Base-by-base conservation (phyloP, 2,113 vertebrate species). In the Baryphthengus martii region DNA sequence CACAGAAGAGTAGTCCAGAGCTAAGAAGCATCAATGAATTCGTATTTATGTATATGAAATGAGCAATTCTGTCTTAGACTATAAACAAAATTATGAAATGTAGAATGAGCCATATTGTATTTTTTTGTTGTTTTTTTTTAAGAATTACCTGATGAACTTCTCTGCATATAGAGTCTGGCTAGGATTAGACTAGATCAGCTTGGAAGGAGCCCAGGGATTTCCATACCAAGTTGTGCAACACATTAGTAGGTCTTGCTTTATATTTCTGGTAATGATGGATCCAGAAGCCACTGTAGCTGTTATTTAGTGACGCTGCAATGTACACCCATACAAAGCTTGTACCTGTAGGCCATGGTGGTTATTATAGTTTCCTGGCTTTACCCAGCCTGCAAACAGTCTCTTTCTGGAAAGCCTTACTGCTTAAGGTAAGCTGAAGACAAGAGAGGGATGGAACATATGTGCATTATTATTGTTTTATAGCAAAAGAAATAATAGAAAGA, bases 41-140 rank as follows among this genome's bases (percentile, higher is more conserved):
- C 26, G 17, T 88, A 52, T 85, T 95, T 91, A 49, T 40, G 4
- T 73, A 37, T 70, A 33, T 59, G 47, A 84, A 93, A 90, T 35
- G 19, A 95, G 80, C 73, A 31, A 8, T 82, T 89, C 81, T 77
- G 29, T 86, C 91, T 75, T 11, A 66, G 37, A 68, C 9, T 89
- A 35, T 88, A 89, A 97, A 95, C 92, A 92, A 91, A 91, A 91
- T 89, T 66, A 95, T 45, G 49, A 49, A 56, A 61, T 35, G 71
- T 85, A 93, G 95, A 88, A 73, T 50, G 62, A 96, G 40, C 4
- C 0, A 0, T 10, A 6, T 56, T 75, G 58, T 40, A 15, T 42
- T 89, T 88, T 74, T 66, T 6, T 52, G 11, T 83, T 55, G n/a
- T 65, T 28, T 44, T 62, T 90, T 21, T 76, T 94, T 52, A 72